Conservation (phyloP, 2,888 invertebrate species). For the Brachyptera risi region DNA sequence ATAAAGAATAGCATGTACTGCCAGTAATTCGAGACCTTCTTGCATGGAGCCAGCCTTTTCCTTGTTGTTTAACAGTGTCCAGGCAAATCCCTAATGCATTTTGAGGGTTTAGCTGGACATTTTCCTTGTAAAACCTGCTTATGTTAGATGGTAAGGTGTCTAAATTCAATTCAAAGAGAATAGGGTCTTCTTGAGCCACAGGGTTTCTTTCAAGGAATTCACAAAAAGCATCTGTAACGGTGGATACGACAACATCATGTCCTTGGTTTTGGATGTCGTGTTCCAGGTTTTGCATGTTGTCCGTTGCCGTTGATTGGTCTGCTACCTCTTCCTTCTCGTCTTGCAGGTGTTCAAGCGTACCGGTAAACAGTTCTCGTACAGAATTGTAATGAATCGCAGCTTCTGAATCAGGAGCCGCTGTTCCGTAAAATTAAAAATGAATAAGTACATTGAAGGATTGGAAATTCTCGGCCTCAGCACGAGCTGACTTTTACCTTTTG, state of each 20-base stretch:
- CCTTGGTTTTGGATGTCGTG: too few relatives aligned
- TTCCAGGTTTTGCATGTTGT: too few relatives aligned
- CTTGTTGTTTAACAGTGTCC: neutral
- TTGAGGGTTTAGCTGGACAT: neutral
- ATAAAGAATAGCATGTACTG: neutral
- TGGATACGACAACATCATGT: neutral
- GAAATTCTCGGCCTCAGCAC: too few relatives aligned
- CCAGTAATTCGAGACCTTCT: neutral
- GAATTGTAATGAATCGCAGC: too few relatives aligned
- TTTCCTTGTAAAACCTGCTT: neutral
- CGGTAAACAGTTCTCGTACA: too few relatives aligned
- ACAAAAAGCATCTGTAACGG: neutral
- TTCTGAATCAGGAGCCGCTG: too few relatives aligned
- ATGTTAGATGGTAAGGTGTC: neutral
- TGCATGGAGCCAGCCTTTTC: neutral
- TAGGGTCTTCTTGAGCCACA: neutral
- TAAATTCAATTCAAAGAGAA: neutral
- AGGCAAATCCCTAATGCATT: neutral
- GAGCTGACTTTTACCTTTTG: too few relatives aligned
- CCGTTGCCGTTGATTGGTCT: too few relatives aligned
- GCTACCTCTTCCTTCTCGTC: too few relatives aligned
- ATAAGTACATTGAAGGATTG: too few relatives aligned
- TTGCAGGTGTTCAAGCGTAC: too few relatives aligned
- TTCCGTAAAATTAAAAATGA: too few relatives aligned
- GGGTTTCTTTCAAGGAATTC: neutral